A percentile compares a stretch with the other conserved stretches of the same genome.
These are phyloP conservation scores for Pseudanteris insignis DNA, from an alignment of 2,888 invertebrate genomes.

Conservation along the genomic window DNA sequence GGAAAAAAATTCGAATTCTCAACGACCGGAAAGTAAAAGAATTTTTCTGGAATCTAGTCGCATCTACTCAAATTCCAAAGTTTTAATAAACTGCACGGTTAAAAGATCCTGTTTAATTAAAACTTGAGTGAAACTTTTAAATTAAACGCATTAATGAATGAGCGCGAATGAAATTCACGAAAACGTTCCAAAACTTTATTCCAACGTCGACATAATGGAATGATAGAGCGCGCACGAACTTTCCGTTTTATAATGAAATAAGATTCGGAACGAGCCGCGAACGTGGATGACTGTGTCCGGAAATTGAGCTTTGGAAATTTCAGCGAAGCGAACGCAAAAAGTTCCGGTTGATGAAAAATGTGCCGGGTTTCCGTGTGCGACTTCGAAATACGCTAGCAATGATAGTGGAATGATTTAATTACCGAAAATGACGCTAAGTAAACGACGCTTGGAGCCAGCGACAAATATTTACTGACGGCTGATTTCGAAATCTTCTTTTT, in stretches of 20 bases:
- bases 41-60: slow-evolving; percentile 42
- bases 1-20: too few relatives aligned
- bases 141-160: slow-evolving; percentile 48
- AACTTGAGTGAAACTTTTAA: slow-evolving; percentile 50
- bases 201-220: slow-evolving; percentile 45
- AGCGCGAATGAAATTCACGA: slow-evolving; percentile 45
- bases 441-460: background rate
- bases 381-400: slow-evolving; percentile 12
- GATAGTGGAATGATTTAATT: slow-evolving; percentile 5
- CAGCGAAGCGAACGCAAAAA: slow-evolving; percentile 25
- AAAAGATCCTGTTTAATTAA: slow-evolving; percentile 50
- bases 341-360: slow-evolving; percentile 49
- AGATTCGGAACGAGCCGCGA: slow-evolving; percentile 41
- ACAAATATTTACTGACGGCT: background rate
- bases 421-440: background rate
- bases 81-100: slow-evolving; percentile 45
- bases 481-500: too few relatives aligned
- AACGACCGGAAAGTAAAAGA: slow-evolving; percentile 18
- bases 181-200: slow-evolving; percentile 41
- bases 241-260: slow-evolving; percentile 44
- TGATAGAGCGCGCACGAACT: slow-evolving; percentile 41
- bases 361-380: slow-evolving; percentile 16
- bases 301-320: slow-evolving; percentile 44
- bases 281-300: slow-evolving; percentile 38
- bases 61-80: slow-evolving; percentile 41